These are phyloP conservation scores for Sebastes elongatus DNA, from an alignment of 2,797 vertebrate species.

Conservation along the genomic window DNA sequence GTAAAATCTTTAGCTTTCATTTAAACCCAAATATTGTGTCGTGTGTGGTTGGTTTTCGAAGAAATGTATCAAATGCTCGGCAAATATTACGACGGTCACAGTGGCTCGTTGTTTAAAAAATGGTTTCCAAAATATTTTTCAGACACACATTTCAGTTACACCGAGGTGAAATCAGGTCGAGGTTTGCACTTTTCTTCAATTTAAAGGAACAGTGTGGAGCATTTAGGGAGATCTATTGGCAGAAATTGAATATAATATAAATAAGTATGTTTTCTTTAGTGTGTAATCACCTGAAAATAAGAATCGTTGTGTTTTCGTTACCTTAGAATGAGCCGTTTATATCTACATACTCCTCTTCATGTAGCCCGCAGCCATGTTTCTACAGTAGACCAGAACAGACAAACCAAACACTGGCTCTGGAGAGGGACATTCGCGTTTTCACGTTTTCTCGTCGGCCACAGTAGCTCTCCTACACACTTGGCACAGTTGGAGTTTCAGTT, in stretches of 20 bases:
- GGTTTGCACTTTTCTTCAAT: background rate
- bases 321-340: background rate
- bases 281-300: background rate
- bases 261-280: background rate
- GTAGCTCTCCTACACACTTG: no score
- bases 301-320: background rate
- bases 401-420: no score
- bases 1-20: constrained; percentile 14
- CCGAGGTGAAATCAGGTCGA: background rate
- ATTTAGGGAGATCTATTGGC: background rate
- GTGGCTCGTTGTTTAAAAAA: background rate
- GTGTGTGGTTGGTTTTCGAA: background rate
- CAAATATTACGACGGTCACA: background rate
- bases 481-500: no score
- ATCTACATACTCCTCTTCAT: background rate
- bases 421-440: no score
- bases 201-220: background rate
- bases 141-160: background rate
- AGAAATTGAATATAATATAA: background rate
- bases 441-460: no score
- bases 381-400: no score
- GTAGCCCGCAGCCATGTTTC: accelerated
- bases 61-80: background rate
- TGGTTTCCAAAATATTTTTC: background rate
- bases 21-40: constrained; percentile 13